Conservation (phyloP, 92 coral and sea anemone species). For the Micromussa lordhowensis region DNA sequence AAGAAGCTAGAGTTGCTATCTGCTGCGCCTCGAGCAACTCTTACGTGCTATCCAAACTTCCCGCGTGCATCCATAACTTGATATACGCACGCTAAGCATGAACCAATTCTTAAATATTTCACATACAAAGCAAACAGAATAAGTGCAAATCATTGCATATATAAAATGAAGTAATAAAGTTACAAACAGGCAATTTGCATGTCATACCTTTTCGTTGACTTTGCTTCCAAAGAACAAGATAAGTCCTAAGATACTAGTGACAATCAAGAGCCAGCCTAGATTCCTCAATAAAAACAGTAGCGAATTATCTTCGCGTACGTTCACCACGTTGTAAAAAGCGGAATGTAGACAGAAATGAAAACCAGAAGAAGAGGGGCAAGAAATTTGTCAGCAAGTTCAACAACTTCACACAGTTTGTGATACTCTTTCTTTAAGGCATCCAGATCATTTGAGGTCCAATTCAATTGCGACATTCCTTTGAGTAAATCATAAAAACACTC, state of each 20-base stretch:
- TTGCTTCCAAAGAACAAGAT: neutral
- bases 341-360: neutral
- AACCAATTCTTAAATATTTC: no score
- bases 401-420: slow-evolving; percentile 10
- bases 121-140: no score
- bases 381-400: slow-evolving; percentile 28
- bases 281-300: neutral
- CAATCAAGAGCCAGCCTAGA: neutral
- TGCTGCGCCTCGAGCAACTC: no score
- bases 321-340: no score
- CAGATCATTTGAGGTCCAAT: neutral
- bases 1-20: no score
- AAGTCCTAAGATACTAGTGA: neutral
- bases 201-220: neutral
- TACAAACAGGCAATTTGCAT: no score
- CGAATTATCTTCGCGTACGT: no score
- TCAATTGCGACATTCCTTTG: neutral
- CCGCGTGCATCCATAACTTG: no score
- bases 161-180: no score
- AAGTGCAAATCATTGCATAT: no score
- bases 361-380: slow-evolving; percentile 15
- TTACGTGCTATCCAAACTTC: no score
- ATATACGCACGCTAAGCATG: no score
- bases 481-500: neutral
- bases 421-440: neutral